These are phyloP conservation scores for Bombus balteatus DNA, from an alignment of 1,140 invertebrate genomes.

Conservation along the genomic window DNA sequence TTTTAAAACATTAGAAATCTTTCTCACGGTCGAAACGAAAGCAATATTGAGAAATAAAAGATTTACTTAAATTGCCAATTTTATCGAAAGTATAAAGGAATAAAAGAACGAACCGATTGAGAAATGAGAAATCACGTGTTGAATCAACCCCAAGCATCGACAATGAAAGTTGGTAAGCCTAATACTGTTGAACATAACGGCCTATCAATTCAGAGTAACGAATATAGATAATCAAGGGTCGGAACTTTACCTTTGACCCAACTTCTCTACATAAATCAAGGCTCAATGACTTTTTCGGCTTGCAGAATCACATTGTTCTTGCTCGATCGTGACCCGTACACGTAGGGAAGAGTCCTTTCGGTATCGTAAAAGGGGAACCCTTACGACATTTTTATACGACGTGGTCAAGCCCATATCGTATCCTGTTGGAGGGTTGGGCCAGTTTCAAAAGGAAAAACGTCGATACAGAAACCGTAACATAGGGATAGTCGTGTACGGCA, in stretches of 20 bases:
- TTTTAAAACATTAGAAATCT: too few relatives aligned
- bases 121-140: not conserved
- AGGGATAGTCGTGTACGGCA: not conserved
- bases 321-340: not conserved
- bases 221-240: not conserved
- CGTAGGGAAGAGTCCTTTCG: conserved; percentile 15
- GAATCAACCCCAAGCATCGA: not conserved
- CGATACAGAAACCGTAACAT: conserved; percentile 44
- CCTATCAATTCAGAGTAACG: not conserved
- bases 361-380: conserved; percentile 43
- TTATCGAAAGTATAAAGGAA: not conserved
- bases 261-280: conserved; percentile 18
- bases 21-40: not conserved
- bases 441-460: conserved; percentile 38
- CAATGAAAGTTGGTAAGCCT: not conserved
- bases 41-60: not conserved
- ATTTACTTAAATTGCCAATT: not conserved
- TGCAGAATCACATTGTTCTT: conserved; percentile 24
- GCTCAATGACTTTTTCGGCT: not conserved
- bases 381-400: conserved; percentile 55
- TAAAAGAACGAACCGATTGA: too few relatives aligned
- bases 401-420: conserved; percentile 45
- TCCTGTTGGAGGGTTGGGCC: not conserved
- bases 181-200: not conserved
- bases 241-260: not conserved